Percentiles rank a stretch among this genome's conserved stretches.
Conservation (phyloP, 92 coral and sea anemone genomes). For the Micromussa lordhowensis region DNA sequence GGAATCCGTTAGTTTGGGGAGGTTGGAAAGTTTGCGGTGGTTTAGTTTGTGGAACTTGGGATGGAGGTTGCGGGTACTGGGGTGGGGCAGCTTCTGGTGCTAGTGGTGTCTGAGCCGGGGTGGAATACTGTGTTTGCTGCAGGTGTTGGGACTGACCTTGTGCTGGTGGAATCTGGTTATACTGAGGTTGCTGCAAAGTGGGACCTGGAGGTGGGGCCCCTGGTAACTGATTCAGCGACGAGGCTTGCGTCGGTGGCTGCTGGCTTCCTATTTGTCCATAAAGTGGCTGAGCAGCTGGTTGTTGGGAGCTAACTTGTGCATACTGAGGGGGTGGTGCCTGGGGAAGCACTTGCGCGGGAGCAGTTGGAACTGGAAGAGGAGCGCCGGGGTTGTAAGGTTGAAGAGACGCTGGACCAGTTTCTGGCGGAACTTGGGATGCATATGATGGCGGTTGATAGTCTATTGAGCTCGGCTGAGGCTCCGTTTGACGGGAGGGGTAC, state of each 20-base stretch:
- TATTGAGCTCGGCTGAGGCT: constrained; percentile 30
- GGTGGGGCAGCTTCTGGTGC: constrained; percentile 20
- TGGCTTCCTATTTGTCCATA: constrained; percentile 70
- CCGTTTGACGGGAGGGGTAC: constrained; percentile 56
- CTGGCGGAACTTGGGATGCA: constrained; percentile 65
- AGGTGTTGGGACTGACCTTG: constrained; percentile 59
- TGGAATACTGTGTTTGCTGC: constrained; percentile 52
- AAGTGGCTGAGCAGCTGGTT: constrained; percentile 37
- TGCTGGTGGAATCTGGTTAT: constrained; percentile 54
- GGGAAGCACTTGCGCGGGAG: constrained; percentile 47
- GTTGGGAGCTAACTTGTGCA: constrained; percentile 63
- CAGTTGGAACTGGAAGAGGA: constrained; percentile 48
- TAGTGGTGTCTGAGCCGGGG: constrained; percentile 34
- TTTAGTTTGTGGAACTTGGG: constrained; percentile 3
- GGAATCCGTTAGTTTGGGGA: constrained; percentile 35
- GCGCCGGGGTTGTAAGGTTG: constrained; percentile 57
- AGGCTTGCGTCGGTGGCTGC: constrained; percentile 59
- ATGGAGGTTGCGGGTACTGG: constrained; percentile 51
- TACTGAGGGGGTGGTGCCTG: constrained; percentile 68
- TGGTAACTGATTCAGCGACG: constrained; percentile 41
- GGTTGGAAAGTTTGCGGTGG: constrained; percentile 27
- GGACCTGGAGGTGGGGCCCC: constrained; percentile 35
- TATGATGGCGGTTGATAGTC: constrained; percentile 68
- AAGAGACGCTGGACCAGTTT: constrained; percentile 63
- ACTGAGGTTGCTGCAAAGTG: constrained; percentile 39